Evolutionary conservation across 2,888 invertebrate genomes (phyloP), one percentile per base, ranked within the genome.

Genomic region (Eilema griseolum): DNA sequence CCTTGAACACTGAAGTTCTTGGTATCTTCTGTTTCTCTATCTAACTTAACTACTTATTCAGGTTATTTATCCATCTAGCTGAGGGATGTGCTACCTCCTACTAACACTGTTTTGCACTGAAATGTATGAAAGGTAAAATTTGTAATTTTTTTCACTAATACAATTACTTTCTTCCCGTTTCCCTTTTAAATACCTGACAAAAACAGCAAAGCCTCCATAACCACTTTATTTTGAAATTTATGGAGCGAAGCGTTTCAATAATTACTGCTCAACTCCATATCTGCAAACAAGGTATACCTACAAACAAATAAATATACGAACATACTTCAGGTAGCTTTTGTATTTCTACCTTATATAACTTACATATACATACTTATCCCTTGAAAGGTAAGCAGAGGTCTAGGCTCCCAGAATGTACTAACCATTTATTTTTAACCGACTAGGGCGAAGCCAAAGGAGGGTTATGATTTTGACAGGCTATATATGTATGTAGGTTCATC

Each of bases 171-270:
- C 8, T 46, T 20, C 5, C 46, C 14, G 46, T 46, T 46, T 46
- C 20, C 46, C 46, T 20, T 52, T n/a, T 52, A 52, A 52, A 52
- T n/a, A n/a, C 52, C 52, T 52, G 68, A 37, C 62, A 56, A 52
- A 72, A 64, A 67, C 63, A 61, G 41, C 24, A 75, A 23, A 56
- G 52, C 10, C n/a, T 61, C 69, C 65, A 76, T 72, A 77, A 73
- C 78, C 67, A 67, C 75, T 79, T 80, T 80, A 70, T 80, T 80
- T 75, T 61, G 63, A 60, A 75, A 74, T 78, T 78, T 80, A 79
- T 79, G 61, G 78, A 67, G 72, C 69, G 71, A 76, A 76, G 64
- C 70, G 70, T 78, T 79, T 76, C 71, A 79, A 78, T 79, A 80
- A 79, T 80, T 80, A 80, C 70, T 61, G 60, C 69, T 70, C 71